Evolutionary conservation across 2,797 vertebrate genomes (phyloP), one percentile per base, ranked within the genome.

Genomic region (Danio jaintianensis): DNA sequence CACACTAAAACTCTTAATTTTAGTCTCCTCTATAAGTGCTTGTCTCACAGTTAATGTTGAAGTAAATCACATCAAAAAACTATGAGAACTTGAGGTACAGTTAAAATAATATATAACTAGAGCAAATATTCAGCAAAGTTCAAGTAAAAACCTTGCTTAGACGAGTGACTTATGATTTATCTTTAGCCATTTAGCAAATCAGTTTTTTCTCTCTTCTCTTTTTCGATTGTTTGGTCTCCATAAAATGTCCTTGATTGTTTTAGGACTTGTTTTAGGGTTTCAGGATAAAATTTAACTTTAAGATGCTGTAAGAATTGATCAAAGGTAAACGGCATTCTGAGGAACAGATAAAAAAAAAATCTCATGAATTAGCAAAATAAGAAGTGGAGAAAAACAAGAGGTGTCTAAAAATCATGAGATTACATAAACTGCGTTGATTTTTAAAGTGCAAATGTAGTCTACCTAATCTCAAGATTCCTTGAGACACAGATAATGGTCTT

Each of bases 391-490:
- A 89, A 92, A 92, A 91, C 85, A 87, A 72, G 85, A 74, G 62
- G 88, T 90, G 93, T 90, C 89, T 91, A 91, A 91, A 90, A 81
- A 85, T 82, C 66, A 79, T 40, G 36, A 85, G 78, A 88, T 89
- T 88, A 83, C 75, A 90, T 69, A 92, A 88, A 90, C 88, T 29
- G 84, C 81, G 85, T 84, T 87, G 58, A 92, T 89, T 86, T 85
- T 85, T 95, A 95, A 94, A 95, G 94, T 95, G 94, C 94, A 95
- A 92, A 92, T 94, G 92, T 92, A 92, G 93, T 86, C 83, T 84
- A 89, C 81, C 68, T 87, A 38, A 81, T 89, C 90, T 91, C 89
- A 91, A 88, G 87, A 78, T 75, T 75, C 83, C 90, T 90, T 82
- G 90, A 92, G 90, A 92, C 80, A 79, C 82, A 86, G 84, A 90